These are phyloP conservation scores for Spilosoma lubricipeda DNA, from an alignment of 2,888 invertebrate species.

Conservation along the genomic window DNA sequence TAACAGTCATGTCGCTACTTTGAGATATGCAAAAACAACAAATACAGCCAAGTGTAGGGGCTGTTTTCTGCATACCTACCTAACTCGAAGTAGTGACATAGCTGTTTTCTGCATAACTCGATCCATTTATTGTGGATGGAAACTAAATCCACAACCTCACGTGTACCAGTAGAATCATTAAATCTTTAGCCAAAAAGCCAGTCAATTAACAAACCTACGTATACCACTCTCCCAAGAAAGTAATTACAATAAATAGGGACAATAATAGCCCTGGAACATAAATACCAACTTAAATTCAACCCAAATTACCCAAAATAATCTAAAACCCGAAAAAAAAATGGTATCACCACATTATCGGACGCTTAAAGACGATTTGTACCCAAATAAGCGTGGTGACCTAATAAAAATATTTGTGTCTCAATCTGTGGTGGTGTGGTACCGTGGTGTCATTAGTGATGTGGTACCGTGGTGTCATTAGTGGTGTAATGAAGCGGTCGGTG, in stretches of 20 bases:
- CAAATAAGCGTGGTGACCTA: conserved; percentile 44
- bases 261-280: background rate
- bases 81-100: no score
- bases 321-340: conserved; percentile 10
- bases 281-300: background rate
- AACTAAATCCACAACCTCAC: background rate
- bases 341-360: conserved; percentile 13
- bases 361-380: conserved; percentile 45
- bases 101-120: no score
- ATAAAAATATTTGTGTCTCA: conserved; percentile 45
- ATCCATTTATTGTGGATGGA: no score
- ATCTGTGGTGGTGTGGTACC: conserved; percentile 24
- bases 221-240: background rate
- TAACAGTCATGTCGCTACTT: no score
- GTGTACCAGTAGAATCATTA: background rate
- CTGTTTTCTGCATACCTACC: no score
- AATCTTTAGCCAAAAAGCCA: background rate
- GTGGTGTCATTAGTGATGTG: conserved; percentile 44
- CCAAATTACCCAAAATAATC: conserved; percentile 4
- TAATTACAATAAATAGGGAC: background rate
- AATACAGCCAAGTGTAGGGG: no score
- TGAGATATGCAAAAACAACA: no score
- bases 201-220: background rate
- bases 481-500: conserved; percentile 57
- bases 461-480: conserved; percentile 38